Evolutionary conservation across 2,113 vertebrate genomes (phyloP).

Genomic region (Hemicordylus capensis): DNA sequence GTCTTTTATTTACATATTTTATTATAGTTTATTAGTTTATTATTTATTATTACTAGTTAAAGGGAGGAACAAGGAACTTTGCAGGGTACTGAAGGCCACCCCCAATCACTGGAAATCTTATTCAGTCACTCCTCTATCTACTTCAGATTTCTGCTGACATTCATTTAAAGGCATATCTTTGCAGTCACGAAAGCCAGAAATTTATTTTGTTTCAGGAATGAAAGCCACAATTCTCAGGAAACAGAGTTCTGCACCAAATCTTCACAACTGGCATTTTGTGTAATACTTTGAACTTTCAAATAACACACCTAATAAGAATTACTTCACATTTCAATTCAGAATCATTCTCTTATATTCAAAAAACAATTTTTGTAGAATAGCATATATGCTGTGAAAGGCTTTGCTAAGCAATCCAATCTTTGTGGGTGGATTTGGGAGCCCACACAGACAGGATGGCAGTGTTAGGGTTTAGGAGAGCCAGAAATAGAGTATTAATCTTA

Average conservation of each 20-base stretch:
- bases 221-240: neutral
- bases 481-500: constrained; percentile 56
- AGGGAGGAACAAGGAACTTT: neutral
- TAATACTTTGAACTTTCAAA: neutral
- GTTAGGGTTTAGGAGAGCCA: constrained; percentile 62
- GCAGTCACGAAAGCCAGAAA: neutral
- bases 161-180: neutral
- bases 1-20: neutral
- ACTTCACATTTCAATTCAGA: constrained; percentile 32
- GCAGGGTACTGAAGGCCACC: neutral
- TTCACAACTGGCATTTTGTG: neutral
- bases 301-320: neutral
- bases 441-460: constrained; percentile 51
- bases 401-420: constrained; percentile 52
- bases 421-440: constrained; percentile 63
- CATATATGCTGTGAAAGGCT: constrained; percentile 51
- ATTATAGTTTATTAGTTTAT: too few species aligned
- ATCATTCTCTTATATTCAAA: constrained; percentile 31
- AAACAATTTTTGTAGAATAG: constrained; percentile 47
- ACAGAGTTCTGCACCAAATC: neutral
- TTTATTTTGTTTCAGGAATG: too few species aligned
- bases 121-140: neutral
- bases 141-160: neutral
- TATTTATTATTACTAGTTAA: too few species aligned
- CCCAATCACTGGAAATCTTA: neutral